Base-by-base conservation (phyloP, 2,797 vertebrate species). In the Acomys russatus region DNA sequence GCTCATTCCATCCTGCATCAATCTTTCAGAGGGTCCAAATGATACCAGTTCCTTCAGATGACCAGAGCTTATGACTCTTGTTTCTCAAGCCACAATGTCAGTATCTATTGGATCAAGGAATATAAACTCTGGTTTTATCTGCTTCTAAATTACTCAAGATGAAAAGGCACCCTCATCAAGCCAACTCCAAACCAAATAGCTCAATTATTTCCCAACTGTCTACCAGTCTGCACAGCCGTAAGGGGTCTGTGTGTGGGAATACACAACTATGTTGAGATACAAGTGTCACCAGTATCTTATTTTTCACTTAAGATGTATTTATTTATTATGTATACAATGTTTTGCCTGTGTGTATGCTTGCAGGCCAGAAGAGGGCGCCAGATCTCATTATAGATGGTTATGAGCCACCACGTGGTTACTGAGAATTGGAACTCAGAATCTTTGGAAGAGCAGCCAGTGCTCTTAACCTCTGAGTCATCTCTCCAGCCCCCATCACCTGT, bases 81-180 rank as follows among this genome's bases (percentile, higher is more conserved):
- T 59, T 22, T 61, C 23, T 68, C 38, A 68, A 96, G 68, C 83
- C 28, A 92, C 56, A 83, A 70, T 54, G 83, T 66, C 88, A 73
- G 61, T 18, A 33, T n/a, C 61, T 85, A 12, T 2, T 92, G n/a
- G 64, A 80, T 77, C 54, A 87, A 54, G 51, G 63, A 28, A 92
- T 64, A 51, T 20, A 89, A 86, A 64, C 6, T 76, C 18, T 61
- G 9, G 17, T 49, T n/a, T 82, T 85, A 76, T 35, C 59, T 70
- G n/a, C 30, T 44, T 82, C 63, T 90, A 88, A 90, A 61, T 68
- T 71, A 70, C 66, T 84, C 80, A 86, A 90, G 59, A 66, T 51
- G 51, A 59, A 82, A 90, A 78, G 44, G 77, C 2, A 18, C 18
- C 87, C 28, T 85, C 44, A 64, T 33, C 20, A 85, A 88, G 25